Conservation (phyloP, 2,113 vertebrate genomes). For the Gobio gobio region DNA sequence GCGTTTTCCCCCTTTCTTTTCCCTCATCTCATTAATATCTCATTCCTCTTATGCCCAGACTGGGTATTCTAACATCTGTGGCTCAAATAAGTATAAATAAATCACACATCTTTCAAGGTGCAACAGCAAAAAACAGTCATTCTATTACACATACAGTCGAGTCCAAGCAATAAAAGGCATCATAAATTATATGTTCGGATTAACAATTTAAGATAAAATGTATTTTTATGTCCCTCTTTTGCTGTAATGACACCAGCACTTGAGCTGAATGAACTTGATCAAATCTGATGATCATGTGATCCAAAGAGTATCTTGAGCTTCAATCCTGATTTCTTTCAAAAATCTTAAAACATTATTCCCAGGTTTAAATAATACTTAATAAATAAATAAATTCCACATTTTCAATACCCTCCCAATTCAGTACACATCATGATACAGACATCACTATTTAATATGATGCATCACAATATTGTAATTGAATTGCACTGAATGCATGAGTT, state of each 20-base stretch:
- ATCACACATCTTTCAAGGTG: constrained; percentile 16
- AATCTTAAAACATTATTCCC: too few species aligned
- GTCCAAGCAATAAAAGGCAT: neutral
- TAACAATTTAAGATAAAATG: neutral
- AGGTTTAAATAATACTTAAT: too few species aligned
- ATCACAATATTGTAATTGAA: too few species aligned
- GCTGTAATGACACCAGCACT: neutral
- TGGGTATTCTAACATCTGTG: constrained; percentile 21
- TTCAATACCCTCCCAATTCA: too few species aligned
- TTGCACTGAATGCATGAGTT: too few species aligned
- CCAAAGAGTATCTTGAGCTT: neutral
- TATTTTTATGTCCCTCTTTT: neutral
- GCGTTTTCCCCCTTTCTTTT: constrained; percentile 10
- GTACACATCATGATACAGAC: too few species aligned
- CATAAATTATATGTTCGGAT: neutral
- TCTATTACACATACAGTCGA: neutral
- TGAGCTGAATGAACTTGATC: neutral
- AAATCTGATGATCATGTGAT: neutral
- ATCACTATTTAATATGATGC: too few species aligned
- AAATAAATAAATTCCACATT: too few species aligned
- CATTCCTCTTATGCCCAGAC: constrained; percentile 31
- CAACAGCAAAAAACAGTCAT: neutral
- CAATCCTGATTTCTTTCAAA: neutral
- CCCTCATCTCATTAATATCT: constrained; percentile 36
- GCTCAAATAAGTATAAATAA: constrained; percentile 20